phyloP scores from a whole-genome alignment of 2,113 vertebrate genomes.

The Odocoileus virginianus region DNA sequence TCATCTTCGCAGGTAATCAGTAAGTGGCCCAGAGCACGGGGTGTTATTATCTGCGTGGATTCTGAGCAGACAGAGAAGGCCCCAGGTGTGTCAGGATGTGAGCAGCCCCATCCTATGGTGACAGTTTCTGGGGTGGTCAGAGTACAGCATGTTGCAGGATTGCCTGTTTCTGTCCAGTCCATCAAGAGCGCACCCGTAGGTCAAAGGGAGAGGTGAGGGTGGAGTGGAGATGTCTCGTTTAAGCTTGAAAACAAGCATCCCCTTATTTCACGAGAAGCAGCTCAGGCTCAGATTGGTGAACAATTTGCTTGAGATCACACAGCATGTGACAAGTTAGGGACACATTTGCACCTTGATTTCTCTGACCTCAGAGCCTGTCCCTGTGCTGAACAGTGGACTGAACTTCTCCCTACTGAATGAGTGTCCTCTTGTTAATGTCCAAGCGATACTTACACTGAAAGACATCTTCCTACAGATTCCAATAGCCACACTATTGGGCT shows the following conservation, averaged over 20 bases:
- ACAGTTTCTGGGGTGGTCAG: background rate
- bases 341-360: background rate
- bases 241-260: background rate
- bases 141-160: background rate
- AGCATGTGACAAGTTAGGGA: background rate
- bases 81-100: background rate
- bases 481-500: background rate
- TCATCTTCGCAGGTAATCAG: background rate
- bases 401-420: background rate
- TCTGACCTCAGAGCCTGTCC: background rate
- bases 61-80: background rate
- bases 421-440: background rate
- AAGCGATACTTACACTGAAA: background rate
- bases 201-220: background rate
- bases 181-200: accelerated
- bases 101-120: background rate
- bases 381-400: background rate
- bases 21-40: background rate
- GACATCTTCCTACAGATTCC: background rate
- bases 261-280: background rate
- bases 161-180: background rate
- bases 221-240: background rate
- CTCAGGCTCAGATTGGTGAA: background rate
- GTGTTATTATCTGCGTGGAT: background rate
- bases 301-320: background rate